phyloP scores from a whole-genome alignment of 2,888 invertebrate genomes.

The Chaetogeoica ovagalla region DNA sequence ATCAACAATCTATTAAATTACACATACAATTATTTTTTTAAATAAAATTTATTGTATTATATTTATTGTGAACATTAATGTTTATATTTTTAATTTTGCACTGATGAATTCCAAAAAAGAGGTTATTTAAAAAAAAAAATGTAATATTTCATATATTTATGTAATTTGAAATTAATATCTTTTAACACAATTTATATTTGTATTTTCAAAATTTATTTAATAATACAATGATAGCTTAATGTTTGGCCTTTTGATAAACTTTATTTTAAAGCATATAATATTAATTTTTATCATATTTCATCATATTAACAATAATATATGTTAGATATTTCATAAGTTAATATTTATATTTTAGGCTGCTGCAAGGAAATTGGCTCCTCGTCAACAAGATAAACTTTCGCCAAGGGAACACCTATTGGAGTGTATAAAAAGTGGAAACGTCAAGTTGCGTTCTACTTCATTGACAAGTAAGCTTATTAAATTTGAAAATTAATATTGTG shows the following conservation, averaged over 20 bases:
- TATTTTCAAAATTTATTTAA: no score
- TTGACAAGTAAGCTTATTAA: constrained; percentile 47
- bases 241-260: not conserved
- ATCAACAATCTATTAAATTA: no score
- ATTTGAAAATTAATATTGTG: constrained; percentile 15
- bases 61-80: not conserved
- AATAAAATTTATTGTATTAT: no score
- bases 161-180: not conserved
- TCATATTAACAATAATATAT: not conserved
- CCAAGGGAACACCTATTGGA: constrained; percentile 84
- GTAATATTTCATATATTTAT: no score
- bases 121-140: no score
- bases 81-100: no score
- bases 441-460: constrained; percentile 62
- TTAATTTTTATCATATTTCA: not conserved
- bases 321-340: no score
- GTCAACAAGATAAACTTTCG: constrained; percentile 62
- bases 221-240: no score
- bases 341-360: constrained; percentile 68
- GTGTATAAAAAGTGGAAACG: constrained; percentile 74
- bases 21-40: no score
- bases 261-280: not conserved
- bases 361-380: constrained; percentile 78
- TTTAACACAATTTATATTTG: not conserved
- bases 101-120: no score